Base-by-base conservation (phyloP, 2,888 invertebrate genomes). In the Eugnorisma glareosa region DNA sequence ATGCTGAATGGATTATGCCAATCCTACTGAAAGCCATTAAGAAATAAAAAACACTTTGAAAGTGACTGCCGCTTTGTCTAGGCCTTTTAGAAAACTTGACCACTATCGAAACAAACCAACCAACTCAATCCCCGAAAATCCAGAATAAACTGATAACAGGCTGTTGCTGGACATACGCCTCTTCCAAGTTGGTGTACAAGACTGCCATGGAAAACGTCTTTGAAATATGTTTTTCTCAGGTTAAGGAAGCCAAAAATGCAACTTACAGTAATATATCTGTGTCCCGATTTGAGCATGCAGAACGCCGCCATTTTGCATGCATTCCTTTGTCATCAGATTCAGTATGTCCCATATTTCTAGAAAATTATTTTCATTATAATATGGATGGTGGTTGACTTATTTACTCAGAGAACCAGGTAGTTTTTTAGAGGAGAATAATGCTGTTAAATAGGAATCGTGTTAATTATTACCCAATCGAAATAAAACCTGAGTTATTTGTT, bases 251-350 rank as follows among this genome's bases (percentile, higher is more conserved):
- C 13, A 28, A 13, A 48, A 54, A 15, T 7, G 8, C 2, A 2
- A 75, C 82, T 85, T 66, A 84, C 84, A 15, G 64, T 84, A 84
- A 78, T 84, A 78, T 10, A 82, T 66, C 13, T 84, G 72, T 31
- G 54, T 43, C n/a, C 82, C 84, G 7, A 85, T 75, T 13, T 73
- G 48, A 18, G 75, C 86, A 51, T 77, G 43, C 21, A 78, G 28
- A n/a, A 84, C 59, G 1, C 84, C 84, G 7, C 86, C 86, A 37
- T 78, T 73, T 57, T 71, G 13, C 70, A 75, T 59, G 57, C 86
- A 85, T 40, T 77, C 73, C 6, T 67, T 72, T 11, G 77, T 59
- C 37, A 84, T 85, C 0, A 3, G 15, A 24, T 86, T 86, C 11
- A 86, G 43, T 21, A 77, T 13, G 1, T 70, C 48, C 84, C 86